Base-by-base conservation (phyloP, 53 echinoderm and acorn worm genomes). In the Holothuria scabra region DNA sequence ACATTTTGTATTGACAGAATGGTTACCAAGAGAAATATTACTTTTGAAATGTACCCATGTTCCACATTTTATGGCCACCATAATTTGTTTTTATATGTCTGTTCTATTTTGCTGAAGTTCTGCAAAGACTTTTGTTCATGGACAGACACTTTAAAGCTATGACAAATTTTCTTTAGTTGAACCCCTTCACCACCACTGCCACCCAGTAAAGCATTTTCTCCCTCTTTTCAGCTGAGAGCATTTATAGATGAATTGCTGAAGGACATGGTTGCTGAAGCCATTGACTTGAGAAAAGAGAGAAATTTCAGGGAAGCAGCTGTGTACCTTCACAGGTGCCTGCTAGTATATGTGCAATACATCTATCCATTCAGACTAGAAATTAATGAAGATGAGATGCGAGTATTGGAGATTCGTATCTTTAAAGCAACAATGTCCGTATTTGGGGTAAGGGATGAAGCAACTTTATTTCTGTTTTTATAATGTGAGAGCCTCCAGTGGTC, bases 391-490 rank as follows among this genome's bases (percentile, higher is more conserved):
- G 49, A 78, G 22, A 10, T 21, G 3, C 56, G 58, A 28, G 78
- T 78, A 18, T 57, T 78, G 58, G 78, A 78, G 28, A 78, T 78
- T 11, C 78, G 78, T 14, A 78, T 78, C 14, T 58, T 78, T 18
- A 78, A 78, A 32, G 78, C 78, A 28, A 78, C 12, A 7, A 78
- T 78, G 78, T 78, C 78, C 18, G 78, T 78, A 1, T 78, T 78
- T 78, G 26, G 59, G 78, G 78, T 78, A 32, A 78, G 78, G 5
- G 5, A 49, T n/a, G 37, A 22, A 41, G 8, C 25, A 38, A 8
- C 21, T 23, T 26, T 10, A 23, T 18, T 14, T 41, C n/a, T n/a
- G n/a, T n/a, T n/a, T n/a, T n/a, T n/a, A n/a, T n/a, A n/a, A n/a
- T n/a, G n/a, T n/a, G n/a, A n/a, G n/a, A n/a, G n/a, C n/a, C n/a